phyloP scores from a whole-genome alignment of 2,797 vertebrate species.

The Silurus aristotelis region DNA sequence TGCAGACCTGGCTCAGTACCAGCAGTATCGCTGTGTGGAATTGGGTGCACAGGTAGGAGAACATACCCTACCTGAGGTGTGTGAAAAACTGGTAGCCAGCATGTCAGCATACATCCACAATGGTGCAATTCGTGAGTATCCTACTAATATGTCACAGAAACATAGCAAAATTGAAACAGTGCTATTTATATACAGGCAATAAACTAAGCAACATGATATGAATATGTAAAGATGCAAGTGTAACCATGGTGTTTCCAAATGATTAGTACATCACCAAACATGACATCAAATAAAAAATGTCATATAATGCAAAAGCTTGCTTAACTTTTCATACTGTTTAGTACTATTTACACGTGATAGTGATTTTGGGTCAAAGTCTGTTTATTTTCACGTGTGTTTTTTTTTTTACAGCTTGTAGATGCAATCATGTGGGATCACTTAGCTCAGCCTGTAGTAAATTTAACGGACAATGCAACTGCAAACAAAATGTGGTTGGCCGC shows the following conservation, averaged over 20 bases:
- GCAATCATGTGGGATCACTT: slow-evolving; percentile 74
- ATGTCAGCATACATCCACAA: slow-evolving; percentile 81
- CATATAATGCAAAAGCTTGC: not conserved
- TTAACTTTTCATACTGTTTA: not conserved
- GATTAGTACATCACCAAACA: not conserved
- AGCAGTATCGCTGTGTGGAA: slow-evolving; percentile 77
- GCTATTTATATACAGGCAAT: not conserved
- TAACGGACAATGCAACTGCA: slow-evolving; percentile 83
- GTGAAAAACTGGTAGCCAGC: slow-evolving; percentile 75
- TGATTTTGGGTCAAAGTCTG: not conserved
- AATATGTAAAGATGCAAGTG: not conserved
- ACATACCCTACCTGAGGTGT: slow-evolving; percentile 66
- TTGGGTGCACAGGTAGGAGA: slow-evolving; percentile 67
- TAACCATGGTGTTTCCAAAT: not conserved
- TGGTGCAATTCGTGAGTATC: slow-evolving; percentile 79
- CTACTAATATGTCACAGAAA: not conserved
- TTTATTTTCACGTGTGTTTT: not conserved
- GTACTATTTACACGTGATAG: not conserved
- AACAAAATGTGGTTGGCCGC: slow-evolving; percentile 77
- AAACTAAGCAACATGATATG: not conserved
- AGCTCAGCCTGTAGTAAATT: slow-evolving; percentile 75
- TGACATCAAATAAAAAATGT: not conserved
- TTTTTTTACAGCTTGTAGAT: slow-evolving; percentile 77
- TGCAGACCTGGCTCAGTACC: slow-evolving; percentile 72
- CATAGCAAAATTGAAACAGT: not conserved